These are phyloP conservation scores for Phaedon cochleariae DNA, from an alignment of 2,888 invertebrate genomes.

Conservation along the genomic window DNA sequence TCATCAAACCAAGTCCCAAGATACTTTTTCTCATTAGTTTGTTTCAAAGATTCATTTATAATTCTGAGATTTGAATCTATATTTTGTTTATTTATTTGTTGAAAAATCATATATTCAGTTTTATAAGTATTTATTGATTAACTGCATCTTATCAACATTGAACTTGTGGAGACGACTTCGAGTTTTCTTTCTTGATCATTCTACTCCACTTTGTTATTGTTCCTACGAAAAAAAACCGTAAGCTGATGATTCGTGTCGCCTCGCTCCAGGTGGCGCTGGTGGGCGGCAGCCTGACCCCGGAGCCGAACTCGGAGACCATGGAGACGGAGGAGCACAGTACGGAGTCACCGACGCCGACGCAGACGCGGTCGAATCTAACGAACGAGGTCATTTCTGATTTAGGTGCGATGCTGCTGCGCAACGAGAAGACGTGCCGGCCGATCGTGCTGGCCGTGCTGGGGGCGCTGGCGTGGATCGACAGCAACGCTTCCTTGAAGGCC, in stretches of 20 bases:
- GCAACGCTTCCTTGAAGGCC: conserved; percentile 83
- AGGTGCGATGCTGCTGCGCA: conserved; percentile 74
- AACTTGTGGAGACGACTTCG: no score
- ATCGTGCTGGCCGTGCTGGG: conserved; percentile 71
- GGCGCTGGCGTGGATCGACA: conserved; percentile 87
- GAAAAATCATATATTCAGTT: no score
- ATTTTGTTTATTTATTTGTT: no score
- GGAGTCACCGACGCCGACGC: conserved; percentile 70
- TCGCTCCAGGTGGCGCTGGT: conserved; percentile 69
- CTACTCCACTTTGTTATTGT: no score
- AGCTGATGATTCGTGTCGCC: neutral
- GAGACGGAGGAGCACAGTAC: conserved; percentile 75
- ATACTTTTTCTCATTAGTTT: no score
- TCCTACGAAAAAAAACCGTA: no score
- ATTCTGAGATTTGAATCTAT: no score
- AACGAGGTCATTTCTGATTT: conserved; percentile 84
- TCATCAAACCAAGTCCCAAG: no score
- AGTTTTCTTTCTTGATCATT: no score
- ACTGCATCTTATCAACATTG: no score
- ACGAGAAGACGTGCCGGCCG: conserved; percentile 71
- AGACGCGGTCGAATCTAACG: conserved; percentile 62
- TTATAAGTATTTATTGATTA: no score
- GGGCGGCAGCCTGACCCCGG: conserved; percentile 70
- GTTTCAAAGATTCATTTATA: no score
- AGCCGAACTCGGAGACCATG: conserved; percentile 66